Evolutionary conservation across 2,113 vertebrate species (phyloP), one percentile per base, ranked within the genome.

Genomic region (Phrynosoma platyrhinos): DNA sequence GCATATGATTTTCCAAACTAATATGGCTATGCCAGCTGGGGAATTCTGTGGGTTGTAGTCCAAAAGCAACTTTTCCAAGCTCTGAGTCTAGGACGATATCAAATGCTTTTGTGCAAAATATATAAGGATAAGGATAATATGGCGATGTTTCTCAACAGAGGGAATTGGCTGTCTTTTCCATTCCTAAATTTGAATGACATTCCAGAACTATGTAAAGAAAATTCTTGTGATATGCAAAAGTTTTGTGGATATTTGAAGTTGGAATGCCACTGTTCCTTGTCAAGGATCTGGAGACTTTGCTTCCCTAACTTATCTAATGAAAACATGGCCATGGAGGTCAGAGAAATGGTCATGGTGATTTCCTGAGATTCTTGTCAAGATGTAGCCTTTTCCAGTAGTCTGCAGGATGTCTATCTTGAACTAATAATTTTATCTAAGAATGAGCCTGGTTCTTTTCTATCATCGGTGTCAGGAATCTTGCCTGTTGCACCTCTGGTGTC

Each of bases 131-230:
- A 27, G n/a, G n/a, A n/a, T n/a, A n/a, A n/a, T 16, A 12, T 25
- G 58, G 21, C 36, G 25, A 3, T 4, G 27, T 62, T 30, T 27
- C 21, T 5, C 6, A 42, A 62, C 58, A 14, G 12, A 64, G 9
- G n/a, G 92, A 92, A 62, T 64, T 55, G n/a, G 89, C 84, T 90
- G 93, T 93, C 90, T 92, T 94, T 92, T 91, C 93, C 82, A 92
- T 92, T 88, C 88, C 86, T 93, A 83, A 84, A 89, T 88, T 71
- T 94, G 91, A 94, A 91, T 86, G 80, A 83, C 91, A 88, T 92
- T 92, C 87, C 88, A 94, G 86, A 90, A 90, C 66, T 86, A 68
- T 93, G 91, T 91, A 94, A 94, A 27, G 91, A 94, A 88, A 93
- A 94, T 91, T 91, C 80, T 89, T 94, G 92, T 92, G 90, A 92